These are phyloP conservation scores for Nomada lathburiana DNA, from an alignment of 2,888 invertebrate genomes.

Conservation along the genomic window DNA sequence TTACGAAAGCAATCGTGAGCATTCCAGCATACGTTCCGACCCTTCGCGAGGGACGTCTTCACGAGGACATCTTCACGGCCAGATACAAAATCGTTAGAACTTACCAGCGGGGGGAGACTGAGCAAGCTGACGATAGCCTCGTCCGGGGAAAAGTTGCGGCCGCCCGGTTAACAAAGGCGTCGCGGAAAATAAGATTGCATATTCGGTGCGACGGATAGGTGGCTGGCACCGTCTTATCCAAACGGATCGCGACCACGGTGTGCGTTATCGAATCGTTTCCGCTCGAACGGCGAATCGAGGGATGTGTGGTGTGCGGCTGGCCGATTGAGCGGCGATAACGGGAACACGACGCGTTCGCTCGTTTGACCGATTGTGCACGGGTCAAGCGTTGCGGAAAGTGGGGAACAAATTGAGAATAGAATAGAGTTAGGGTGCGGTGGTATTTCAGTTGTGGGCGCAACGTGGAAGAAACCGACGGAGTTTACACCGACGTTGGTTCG, in stretches of 20 bases:
- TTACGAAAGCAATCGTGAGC: not conserved
- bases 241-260: constrained; percentile 9
- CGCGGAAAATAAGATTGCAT: constrained; percentile 60
- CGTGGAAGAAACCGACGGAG: not conserved
- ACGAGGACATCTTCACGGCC: not conserved
- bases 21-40: not conserved
- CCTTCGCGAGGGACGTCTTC: not conserved
- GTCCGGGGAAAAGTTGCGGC: constrained; percentile 8
- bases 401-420: constrained; percentile 3
- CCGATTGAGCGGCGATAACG: constrained; percentile 20
- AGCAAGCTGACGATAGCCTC: constrained; percentile 41
- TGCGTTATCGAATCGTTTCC: constrained; percentile 50
- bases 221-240: constrained; percentile 30
- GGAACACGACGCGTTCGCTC: not conserved
- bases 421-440: not conserved
- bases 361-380: constrained; percentile 13
- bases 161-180: not conserved
- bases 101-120: constrained; percentile 25
- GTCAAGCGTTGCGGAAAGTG: not conserved
- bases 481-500: not conserved
- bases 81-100: not conserved
- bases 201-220: constrained; percentile 52
- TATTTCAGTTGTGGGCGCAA: not conserved
- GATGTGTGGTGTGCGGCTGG: not conserved
- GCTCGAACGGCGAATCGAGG: constrained; percentile 36